phyloP scores from a whole-genome alignment of 2,888 invertebrate species.

The Mythimna lalbum region DNA sequence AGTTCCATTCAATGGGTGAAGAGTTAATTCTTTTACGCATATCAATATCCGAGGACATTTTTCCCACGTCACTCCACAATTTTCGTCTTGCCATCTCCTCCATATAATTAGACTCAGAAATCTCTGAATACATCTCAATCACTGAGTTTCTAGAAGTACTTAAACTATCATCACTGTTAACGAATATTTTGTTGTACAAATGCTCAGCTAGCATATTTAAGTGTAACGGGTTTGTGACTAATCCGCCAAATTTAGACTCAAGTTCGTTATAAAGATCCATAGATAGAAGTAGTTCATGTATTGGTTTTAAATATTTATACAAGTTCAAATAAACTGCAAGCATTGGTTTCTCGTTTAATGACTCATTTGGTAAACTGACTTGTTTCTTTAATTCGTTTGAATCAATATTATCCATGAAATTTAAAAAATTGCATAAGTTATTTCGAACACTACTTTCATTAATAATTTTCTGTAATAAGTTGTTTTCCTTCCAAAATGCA shows the following conservation, averaged over 20 bases:
- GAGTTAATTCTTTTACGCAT: no score
- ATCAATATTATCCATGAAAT: background rate
- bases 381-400: background rate
- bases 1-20: no score
- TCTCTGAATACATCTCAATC: no score
- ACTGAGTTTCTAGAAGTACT: no score
- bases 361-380: background rate
- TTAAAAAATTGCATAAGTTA: no score
- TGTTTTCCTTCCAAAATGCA: constrained; percentile 25
- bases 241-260: background rate
- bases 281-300: no score
- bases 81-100: no score
- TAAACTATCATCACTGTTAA: no score
- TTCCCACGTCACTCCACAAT: no score
- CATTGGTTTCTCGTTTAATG: background rate
- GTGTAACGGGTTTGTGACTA: background rate
- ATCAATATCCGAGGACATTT: no score
- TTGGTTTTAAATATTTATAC: background rate
- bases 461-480: background rate
- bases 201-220: background rate
- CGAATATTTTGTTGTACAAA: background rate
- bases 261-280: background rate
- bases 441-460: background rate
- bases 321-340: background rate
- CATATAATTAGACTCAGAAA: no score